phyloP scores from a whole-genome alignment of 2,888 invertebrate genomes.

The Pyrgus malvae region DNA sequence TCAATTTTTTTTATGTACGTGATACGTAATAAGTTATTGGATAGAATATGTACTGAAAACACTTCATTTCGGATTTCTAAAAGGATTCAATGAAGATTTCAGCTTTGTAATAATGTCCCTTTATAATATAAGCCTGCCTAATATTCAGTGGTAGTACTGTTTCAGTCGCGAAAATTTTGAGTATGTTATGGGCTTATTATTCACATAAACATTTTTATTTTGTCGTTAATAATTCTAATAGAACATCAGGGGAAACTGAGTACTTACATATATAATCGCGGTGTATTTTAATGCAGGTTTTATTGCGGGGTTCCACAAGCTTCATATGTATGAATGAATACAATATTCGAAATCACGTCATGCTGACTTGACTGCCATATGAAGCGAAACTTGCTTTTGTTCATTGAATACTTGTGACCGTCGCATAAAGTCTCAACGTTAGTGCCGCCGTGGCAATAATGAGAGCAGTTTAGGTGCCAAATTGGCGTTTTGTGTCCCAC shows the following conservation, averaged over 20 bases:
- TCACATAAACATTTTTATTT: no score
- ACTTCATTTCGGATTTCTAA: conserved; percentile 39
- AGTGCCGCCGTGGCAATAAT: conserved; percentile 41
- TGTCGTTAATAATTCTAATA: no score
- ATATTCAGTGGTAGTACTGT: conserved; percentile 27
- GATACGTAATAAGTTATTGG: no score
- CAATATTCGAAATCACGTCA: not conserved
- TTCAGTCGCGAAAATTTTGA: conserved; percentile 27
- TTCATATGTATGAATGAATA: no score
- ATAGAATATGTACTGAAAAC: no score
- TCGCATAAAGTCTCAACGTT: conserved; percentile 1
- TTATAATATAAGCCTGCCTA: no score
- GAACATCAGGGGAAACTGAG: no score
- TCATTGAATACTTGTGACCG: conserved; percentile 7
- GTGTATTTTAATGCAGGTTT: no score
- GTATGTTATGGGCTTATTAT: no score
- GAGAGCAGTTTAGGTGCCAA: conserved; percentile 49
- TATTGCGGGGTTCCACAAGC: no score
- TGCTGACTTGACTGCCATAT: not conserved
- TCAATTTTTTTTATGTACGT: no score
- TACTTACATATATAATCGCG: no score
- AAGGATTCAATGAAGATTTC: conserved; percentile 9
- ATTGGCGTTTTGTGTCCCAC: conserved; percentile 33
- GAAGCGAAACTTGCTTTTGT: not conserved
- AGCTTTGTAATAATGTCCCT: conserved; percentile 17